A percentile compares a stretch with the other conserved stretches of the same genome.
Conservation (phyloP, 2,888 invertebrate genomes). For the Anoncus sp. region DNA sequence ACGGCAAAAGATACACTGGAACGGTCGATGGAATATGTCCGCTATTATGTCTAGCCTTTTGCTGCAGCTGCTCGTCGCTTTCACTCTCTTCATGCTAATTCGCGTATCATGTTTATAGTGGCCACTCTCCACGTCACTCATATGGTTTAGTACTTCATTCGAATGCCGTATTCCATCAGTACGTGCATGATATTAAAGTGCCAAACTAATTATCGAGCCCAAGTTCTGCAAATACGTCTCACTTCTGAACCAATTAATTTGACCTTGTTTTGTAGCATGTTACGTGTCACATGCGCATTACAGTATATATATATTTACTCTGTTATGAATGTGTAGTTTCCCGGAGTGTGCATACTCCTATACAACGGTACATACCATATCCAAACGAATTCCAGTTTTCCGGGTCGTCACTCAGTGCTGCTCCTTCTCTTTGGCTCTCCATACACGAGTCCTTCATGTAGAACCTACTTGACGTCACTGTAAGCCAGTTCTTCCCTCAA, state of each 20-base stretch:
- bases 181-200: not conserved
- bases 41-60: constrained; percentile 2
- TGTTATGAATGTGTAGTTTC: constrained; percentile 10
- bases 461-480: constrained; percentile 64
- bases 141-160: constrained; percentile 9
- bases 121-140: constrained; percentile 27
- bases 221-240: constrained; percentile 2
- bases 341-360: not conserved
- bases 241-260: constrained; percentile 25
- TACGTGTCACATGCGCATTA: not conserved
- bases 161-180: constrained; percentile 3
- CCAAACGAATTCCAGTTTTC: constrained; percentile 36
- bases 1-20: not conserved
- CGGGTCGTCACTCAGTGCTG: constrained; percentile 22
- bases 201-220: constrained; percentile 31
- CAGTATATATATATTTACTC: not conserved
- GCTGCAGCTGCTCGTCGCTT: not conserved
- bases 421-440: constrained; percentile 27
- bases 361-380: constrained; percentile 4
- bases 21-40: not conserved
- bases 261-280: not conserved
- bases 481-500: constrained; percentile 58
- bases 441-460: constrained; percentile 59
- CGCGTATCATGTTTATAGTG: not conserved
- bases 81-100: not conserved